These are phyloP conservation scores for Xiphophorus couchianus DNA, from an alignment of 2,113 vertebrate genomes.

Conservation along the genomic window DNA sequence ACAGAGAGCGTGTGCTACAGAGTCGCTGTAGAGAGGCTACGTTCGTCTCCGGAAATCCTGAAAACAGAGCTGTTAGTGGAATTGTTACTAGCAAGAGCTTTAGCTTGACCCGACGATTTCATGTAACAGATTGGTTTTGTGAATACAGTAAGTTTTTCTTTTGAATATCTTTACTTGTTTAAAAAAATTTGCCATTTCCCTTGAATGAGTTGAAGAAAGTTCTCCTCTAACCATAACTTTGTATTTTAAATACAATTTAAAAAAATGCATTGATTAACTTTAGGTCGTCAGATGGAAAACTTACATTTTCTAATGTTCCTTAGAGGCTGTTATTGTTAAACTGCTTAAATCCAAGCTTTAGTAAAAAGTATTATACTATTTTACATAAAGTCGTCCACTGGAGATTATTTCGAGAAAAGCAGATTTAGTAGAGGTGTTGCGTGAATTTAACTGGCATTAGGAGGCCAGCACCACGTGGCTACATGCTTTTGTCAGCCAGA, in stretches of 20 bases:
- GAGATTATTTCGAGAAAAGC: not conserved
- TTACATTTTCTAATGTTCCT: too few relatives aligned
- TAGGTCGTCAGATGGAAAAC: too few relatives aligned
- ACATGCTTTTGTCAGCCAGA: constrained; percentile 27
- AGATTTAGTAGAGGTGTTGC: not conserved
- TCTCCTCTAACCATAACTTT: not conserved
- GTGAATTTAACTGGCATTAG: constrained; percentile 60
- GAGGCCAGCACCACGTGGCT: constrained; percentile 1
- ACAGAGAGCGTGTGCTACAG: not conserved
- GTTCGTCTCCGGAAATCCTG: too few relatives aligned
- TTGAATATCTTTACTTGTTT: too few relatives aligned
- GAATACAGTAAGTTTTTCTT: not conserved
- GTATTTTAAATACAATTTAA: too few relatives aligned
- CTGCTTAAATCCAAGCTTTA: too few relatives aligned
- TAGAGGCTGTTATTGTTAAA: too few relatives aligned
- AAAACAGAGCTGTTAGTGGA: not conserved
- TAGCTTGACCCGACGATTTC: not conserved
- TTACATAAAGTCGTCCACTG: not conserved
- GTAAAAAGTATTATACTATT: too few relatives aligned
- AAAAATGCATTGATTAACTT: too few relatives aligned
- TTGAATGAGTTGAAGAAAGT: not conserved
- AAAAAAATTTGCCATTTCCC: too few relatives aligned
- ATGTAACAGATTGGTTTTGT: not conserved
- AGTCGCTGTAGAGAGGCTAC: too few relatives aligned
- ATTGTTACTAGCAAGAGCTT: not conserved